Percentiles rank a stretch among this genome's conserved stretches.
Evolutionary conservation across 1,140 invertebrate species (phyloP).

Genomic region (Acromyrmex charruanus): DNA sequence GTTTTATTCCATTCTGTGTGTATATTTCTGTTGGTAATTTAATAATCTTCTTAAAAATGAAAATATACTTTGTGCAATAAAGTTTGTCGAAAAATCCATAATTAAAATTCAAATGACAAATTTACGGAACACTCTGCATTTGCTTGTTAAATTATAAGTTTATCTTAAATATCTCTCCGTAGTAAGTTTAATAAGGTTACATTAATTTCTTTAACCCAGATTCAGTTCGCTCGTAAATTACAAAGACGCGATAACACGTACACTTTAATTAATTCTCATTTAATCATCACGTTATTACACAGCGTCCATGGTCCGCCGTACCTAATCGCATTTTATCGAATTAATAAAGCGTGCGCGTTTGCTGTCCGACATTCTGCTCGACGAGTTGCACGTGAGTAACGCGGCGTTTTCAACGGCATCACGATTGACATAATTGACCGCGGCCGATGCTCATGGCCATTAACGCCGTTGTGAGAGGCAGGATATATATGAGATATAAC

Average conservation of each 20-base stretch:
- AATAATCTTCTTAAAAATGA: background rate
- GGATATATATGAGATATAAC: conserved; percentile 68
- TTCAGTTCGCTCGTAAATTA: conserved; percentile 44
- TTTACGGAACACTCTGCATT: background rate
- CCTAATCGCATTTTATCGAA: conserved; percentile 63
- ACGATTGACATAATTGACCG: conserved; percentile 73
- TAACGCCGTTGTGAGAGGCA: conserved; percentile 66
- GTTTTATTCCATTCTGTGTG: no score
- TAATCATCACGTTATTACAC: conserved; percentile 57
- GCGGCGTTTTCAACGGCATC: conserved; percentile 64
- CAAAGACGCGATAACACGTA: conserved; percentile 55
- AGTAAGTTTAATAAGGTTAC: conserved; percentile 42
- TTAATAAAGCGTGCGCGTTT: conserved; percentile 59
- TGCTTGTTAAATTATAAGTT: conserved; percentile 10
- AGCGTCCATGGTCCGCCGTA: conserved; percentile 40
- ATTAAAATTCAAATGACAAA: conserved; percentile 30
- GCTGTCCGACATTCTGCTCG: conserved; percentile 50
- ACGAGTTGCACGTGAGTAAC: conserved; percentile 51
- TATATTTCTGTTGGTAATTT: background rate
- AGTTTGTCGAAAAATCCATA: conserved; percentile 4
- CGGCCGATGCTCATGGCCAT: conserved; percentile 68
- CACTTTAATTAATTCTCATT: conserved; percentile 59
- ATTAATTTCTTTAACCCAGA: conserved; percentile 47
- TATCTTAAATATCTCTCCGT: background rate
- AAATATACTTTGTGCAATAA: background rate